Percentiles rank a stretch among this genome's conserved stretches.
phyloP scores from a whole-genome alignment of 1,140 invertebrate species.

The Pemphigus obesinymphae region DNA sequence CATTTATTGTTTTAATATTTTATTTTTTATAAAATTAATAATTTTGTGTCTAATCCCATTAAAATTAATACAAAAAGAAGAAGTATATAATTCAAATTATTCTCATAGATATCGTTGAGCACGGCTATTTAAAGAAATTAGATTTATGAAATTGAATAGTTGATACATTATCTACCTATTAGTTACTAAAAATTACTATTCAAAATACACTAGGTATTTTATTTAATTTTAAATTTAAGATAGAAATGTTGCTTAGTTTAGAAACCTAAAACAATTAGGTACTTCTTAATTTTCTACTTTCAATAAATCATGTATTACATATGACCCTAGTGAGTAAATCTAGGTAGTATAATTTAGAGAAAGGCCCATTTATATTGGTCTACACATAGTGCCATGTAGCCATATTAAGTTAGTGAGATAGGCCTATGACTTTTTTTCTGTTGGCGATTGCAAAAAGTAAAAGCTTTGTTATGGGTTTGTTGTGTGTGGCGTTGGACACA shows the following conservation, averaged over 20 bases:
- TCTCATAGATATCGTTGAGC: not conserved
- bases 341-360: conserved; percentile 34
- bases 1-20: not conserved
- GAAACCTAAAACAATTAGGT: not conserved
- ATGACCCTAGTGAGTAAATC: not conserved
- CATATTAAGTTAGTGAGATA: conserved; percentile 38
- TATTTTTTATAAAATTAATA: not conserved
- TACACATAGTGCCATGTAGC: conserved; percentile 37
- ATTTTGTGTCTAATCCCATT: not conserved
- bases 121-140: conserved; percentile 16
- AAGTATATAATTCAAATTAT: not conserved
- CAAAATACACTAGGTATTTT: not conserved
- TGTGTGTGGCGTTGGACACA: conserved; percentile 42
- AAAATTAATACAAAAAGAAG: not conserved
- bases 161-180: not conserved
- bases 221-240: not conserved
- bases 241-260: conserved; percentile 27
- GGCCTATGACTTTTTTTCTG: conserved; percentile 42
- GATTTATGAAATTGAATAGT: not conserved
- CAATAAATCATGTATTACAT: not conserved
- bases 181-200: not conserved
- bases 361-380: conserved; percentile 33
- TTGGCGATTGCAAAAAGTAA: conserved; percentile 42
- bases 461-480: conserved; percentile 42
- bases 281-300: conserved; percentile 9